These are phyloP conservation scores for Cyrtodaria siliqua DNA, from an alignment of 2,888 invertebrate species.

Conservation along the genomic window DNA sequence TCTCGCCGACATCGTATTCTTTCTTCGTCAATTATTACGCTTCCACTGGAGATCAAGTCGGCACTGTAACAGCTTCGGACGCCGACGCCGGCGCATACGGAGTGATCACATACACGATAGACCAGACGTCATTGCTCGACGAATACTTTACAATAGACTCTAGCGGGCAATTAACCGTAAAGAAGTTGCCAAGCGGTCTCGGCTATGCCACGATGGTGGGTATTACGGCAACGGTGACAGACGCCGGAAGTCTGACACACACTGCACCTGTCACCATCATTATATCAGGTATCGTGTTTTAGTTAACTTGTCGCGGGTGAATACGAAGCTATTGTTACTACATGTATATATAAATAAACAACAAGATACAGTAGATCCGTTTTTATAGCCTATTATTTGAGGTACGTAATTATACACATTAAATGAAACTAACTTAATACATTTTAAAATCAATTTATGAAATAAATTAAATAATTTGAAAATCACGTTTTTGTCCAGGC, in stretches of 20 bases:
- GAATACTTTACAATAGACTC: slow-evolving; percentile 44
- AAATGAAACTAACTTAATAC: too few species aligned
- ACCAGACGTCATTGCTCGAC: slow-evolving; percentile 33
- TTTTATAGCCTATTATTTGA: too few species aligned
- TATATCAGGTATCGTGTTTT: slow-evolving; percentile 34
- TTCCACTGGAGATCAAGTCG: slow-evolving; percentile 31
- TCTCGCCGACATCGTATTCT: slow-evolving; percentile 55
- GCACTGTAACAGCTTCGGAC: slow-evolving; percentile 52
- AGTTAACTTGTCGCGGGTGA: too few species aligned
- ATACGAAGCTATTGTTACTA: too few species aligned
- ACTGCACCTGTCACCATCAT: slow-evolving; percentile 26
- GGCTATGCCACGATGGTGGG: slow-evolving; percentile 13
- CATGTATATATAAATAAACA: too few species aligned
- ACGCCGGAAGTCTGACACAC: slow-evolving; percentile 20
- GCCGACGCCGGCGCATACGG: slow-evolving; percentile 50
- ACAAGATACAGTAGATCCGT: too few species aligned
- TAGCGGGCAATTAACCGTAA: slow-evolving; percentile 45
- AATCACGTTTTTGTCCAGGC: too few species aligned
- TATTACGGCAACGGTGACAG: slow-evolving; percentile 24
- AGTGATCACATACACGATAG: slow-evolving; percentile 31
- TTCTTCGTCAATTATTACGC: slow-evolving; percentile 49
- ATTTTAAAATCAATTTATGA: too few species aligned
- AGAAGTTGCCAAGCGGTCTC: slow-evolving; percentile 24
- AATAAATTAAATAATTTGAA: too few species aligned
- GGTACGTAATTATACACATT: too few species aligned